These are phyloP conservation scores for Meleagris gallopavo DNA, from an alignment of 2,113 vertebrate species.

Conservation along the genomic window DNA sequence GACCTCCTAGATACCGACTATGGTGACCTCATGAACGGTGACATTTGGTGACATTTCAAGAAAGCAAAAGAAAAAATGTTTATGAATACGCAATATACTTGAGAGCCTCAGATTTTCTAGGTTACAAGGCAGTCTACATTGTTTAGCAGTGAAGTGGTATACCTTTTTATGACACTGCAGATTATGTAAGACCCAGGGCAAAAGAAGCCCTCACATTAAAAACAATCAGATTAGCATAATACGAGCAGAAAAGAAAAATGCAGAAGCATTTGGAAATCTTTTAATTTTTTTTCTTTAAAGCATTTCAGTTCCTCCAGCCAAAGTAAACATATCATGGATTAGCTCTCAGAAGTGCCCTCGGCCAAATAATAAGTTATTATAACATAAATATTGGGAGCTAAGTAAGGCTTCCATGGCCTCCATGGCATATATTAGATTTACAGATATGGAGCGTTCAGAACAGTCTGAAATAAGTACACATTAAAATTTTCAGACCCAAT, in stretches of 20 bases:
- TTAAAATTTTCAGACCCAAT: background rate
- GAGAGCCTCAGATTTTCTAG: background rate
- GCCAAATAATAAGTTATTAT: constrained; percentile 24
- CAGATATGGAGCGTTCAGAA: background rate
- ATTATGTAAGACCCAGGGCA: constrained; percentile 16
- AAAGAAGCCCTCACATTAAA: constrained; percentile 59
- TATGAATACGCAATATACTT: background rate
- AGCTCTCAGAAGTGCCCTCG: constrained; percentile 49
- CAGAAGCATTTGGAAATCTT: constrained; percentile 23
- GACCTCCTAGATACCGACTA: background rate
- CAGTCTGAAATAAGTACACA: background rate
- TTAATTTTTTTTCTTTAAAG: constrained; percentile 18
- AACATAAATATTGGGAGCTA: constrained; percentile 6
- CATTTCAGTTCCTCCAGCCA: constrained; percentile 48
- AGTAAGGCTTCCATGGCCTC: constrained; percentile 13
- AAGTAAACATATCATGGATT: constrained; percentile 49
- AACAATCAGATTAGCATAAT: constrained; percentile 64
- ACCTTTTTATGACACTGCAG: constrained; percentile 50
- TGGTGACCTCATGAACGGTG: background rate
- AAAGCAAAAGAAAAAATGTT: background rate
- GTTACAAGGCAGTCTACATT: background rate
- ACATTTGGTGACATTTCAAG: background rate
- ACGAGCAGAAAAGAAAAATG: constrained; percentile 42
- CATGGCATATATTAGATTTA: background rate
- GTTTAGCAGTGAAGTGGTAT: constrained; percentile 19